Evolutionary conservation across 2,797 vertebrate genomes (phyloP).

Genomic region (Cossypha caffra): DNA sequence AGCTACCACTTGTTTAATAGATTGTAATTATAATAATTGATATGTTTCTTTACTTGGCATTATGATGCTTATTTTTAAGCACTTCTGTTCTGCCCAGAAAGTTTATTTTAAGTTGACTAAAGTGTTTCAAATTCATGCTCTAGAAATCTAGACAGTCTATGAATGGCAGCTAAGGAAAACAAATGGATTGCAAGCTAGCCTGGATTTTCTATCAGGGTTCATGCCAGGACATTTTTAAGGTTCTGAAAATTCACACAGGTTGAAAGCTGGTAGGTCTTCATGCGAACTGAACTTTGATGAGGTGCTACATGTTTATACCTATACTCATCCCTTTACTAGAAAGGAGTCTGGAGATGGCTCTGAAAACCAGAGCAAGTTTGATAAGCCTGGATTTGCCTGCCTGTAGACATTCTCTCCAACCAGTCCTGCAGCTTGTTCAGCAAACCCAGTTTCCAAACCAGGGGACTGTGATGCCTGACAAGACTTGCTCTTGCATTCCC

Average conservation of each 20-base stretch:
- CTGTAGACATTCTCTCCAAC: not conserved
- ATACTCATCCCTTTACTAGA: not conserved
- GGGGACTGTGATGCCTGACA: not conserved
- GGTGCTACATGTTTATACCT: fast-evolving
- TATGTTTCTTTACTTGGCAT: not conserved
- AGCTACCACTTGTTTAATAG: not conserved
- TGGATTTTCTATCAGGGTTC: not conserved
- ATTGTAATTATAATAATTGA: not conserved
- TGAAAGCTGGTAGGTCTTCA: not conserved
- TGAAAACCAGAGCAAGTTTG: not conserved
- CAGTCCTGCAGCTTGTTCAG: not conserved
- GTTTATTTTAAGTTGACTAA: not conserved
- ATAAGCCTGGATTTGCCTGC: not conserved
- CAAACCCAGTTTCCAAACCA: not conserved
- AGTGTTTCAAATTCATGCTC: not conserved
- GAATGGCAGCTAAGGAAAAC: not conserved
- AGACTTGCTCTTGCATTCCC: not conserved
- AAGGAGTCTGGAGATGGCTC: not conserved
- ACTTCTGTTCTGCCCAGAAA: not conserved
- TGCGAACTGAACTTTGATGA: not conserved
- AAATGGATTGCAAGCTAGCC: not conserved
- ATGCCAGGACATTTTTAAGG: not conserved
- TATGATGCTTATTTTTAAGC: not conserved
- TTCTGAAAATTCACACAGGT: not conserved
- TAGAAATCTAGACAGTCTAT: not conserved